Conservation (phyloP, 2,888 invertebrate species). For the Cryptus viduatorius region DNA sequence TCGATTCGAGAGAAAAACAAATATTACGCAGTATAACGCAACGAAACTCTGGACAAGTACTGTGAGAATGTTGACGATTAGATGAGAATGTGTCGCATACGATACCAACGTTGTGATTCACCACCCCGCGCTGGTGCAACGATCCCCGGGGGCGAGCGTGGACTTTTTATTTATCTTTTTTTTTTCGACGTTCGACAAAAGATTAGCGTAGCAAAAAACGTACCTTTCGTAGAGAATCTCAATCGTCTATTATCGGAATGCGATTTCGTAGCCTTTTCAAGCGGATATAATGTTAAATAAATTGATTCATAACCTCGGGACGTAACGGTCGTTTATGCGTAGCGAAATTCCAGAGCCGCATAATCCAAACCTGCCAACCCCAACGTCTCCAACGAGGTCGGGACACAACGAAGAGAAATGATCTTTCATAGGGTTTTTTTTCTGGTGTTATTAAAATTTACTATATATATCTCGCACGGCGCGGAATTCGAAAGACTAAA, state of each 20-base stretch:
- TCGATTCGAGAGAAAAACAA: neutral
- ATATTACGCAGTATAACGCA: neutral
- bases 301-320: conserved; percentile 13
- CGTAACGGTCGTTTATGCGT: conserved; percentile 20
- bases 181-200: neutral
- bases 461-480: too few species aligned
- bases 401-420: neutral
- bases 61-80: neutral
- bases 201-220: conserved; percentile 9
- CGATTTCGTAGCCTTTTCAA: neutral
- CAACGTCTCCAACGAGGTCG: neutral
- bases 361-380: neutral
- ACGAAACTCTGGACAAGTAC: neutral
- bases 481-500: too few species aligned
- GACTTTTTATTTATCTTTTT: conserved; percentile 2
- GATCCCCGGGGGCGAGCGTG: conserved; percentile 20
- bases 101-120: conserved; percentile 45
- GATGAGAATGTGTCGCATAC: conserved; percentile 24
- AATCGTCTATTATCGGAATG: conserved; percentile 16
- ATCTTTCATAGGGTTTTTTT: neutral
- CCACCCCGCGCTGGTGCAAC: conserved; percentile 21
- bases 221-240: conserved; percentile 1
- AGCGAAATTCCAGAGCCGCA: neutral
- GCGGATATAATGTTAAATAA: neutral
- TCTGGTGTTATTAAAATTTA: neutral